Percentiles rank a stretch among this genome's conserved stretches.
Evolutionary conservation across 2,113 vertebrate genomes (phyloP).

Genomic region (Indicator maculatus): DNA sequence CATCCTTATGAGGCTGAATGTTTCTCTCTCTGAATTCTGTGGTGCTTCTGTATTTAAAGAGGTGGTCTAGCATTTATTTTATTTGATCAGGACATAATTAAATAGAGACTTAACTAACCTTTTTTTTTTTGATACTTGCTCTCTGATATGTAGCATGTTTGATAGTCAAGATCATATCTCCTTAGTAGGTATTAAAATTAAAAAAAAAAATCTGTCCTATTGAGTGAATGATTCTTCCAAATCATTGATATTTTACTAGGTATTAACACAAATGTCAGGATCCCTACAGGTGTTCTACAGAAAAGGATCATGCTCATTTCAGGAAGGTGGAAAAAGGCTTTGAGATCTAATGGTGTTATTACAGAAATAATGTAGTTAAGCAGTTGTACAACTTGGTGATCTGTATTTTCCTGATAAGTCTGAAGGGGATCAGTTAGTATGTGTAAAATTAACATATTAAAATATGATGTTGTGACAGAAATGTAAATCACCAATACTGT

Average conservation of each 20-base stretch:
- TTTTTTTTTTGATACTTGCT: neutral
- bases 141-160: neutral
- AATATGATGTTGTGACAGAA: neutral
- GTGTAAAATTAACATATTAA: neutral
- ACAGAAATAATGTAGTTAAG: neutral
- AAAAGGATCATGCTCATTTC: neutral
- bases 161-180: neutral
- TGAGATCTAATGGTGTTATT: neutral
- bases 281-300: neutral
- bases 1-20: slow-evolving; percentile 31
- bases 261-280: neutral
- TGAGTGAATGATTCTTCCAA: neutral
- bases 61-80: slow-evolving; percentile 17
- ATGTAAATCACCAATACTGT: neutral
- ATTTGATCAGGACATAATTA: neutral
- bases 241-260: neutral
- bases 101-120: neutral
- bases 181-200: neutral
- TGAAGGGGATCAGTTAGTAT: neutral
- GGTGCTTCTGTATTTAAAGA: slow-evolving; percentile 2
- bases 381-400: neutral
- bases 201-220: neutral
- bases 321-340: neutral
- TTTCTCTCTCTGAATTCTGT: slow-evolving; percentile 28
- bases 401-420: neutral